Conservation (phyloP, 53 echinoderm and acorn worm genomes). For the Stichopus horrens region DNA sequence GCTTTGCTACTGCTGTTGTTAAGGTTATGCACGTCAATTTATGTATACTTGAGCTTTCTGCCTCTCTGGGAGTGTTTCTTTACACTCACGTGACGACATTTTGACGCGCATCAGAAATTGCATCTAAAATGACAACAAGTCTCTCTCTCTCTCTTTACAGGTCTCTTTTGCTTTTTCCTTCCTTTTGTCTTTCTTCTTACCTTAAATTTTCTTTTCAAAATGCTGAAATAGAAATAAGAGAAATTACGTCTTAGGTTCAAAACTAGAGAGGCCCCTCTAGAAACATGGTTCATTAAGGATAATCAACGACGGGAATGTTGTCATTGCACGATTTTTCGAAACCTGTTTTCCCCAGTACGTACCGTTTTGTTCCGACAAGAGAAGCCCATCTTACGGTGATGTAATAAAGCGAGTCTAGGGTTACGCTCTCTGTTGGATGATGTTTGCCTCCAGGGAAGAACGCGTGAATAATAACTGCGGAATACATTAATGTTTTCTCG, state of each 20-base stretch:
- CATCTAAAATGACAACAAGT: neutral
- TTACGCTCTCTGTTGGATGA: slow-evolving; percentile 23
- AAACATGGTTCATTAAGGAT: slow-evolving; percentile 24
- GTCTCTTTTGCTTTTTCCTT: too few species aligned
- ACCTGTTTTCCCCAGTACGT: neutral
- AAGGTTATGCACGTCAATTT: neutral
- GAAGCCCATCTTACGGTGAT: slow-evolving; percentile 15
- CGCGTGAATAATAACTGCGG: slow-evolving; percentile 8
- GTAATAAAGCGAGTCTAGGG: slow-evolving; percentile 7
- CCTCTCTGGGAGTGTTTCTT: slow-evolving; percentile 6
- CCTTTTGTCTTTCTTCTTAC: too few species aligned
- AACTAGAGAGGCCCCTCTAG: neutral
- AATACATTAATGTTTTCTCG: slow-evolving; percentile 34
- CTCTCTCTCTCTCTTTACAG: neutral
- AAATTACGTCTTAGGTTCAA: too few species aligned
- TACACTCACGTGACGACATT: slow-evolving; percentile 24
- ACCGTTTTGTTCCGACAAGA: slow-evolving; percentile 17
- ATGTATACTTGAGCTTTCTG: neutral
- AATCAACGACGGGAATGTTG: slow-evolving; percentile 5
- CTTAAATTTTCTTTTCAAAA: too few species aligned
- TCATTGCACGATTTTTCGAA: slow-evolving; percentile 4
- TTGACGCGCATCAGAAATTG: neutral
- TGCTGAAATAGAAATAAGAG: too few species aligned
- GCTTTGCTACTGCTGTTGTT: too few species aligned
- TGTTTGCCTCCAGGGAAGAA: neutral